phyloP scores from a whole-genome alignment of 2,888 invertebrate genomes.

The Deroplatys truncata region DNA sequence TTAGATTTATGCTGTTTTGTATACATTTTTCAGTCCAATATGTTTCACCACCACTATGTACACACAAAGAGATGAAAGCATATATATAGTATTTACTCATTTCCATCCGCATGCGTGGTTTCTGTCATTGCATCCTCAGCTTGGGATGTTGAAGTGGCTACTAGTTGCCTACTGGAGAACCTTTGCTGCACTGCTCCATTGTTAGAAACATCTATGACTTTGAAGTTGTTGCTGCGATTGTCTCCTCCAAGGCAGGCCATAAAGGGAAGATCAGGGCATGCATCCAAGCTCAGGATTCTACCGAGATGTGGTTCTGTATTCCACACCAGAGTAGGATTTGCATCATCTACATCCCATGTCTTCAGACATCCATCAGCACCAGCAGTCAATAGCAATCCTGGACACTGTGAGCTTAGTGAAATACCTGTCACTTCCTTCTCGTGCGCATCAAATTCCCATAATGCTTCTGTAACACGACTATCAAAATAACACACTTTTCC shows the following conservation, averaged over 20 bases:
- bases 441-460: conserved; percentile 76
- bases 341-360: conserved; percentile 67
- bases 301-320: conserved; percentile 62
- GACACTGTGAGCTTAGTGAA: conserved; percentile 64
- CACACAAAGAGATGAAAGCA: no score
- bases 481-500: conserved; percentile 72
- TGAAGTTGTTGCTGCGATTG: conserved; percentile 70
- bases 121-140: background rate
- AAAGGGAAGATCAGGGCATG: conserved; percentile 78
- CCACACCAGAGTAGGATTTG: conserved; percentile 42
- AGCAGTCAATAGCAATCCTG: conserved; percentile 71
- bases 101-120: no score
- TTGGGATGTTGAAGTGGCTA: background rate
- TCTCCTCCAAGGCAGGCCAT: conserved; percentile 82
- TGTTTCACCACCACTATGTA: no score
- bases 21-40: no score
- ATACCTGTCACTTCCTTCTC: conserved; percentile 80
- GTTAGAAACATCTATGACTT: conserved; percentile 59
- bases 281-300: conserved; percentile 64
- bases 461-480: conserved; percentile 58
- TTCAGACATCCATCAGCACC: conserved; percentile 79
- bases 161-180: background rate
- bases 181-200: conserved; percentile 52
- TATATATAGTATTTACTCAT: no score
- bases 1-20: no score